phyloP scores from a whole-genome alignment of 2,888 invertebrate species.

The Cryptops parisi region DNA sequence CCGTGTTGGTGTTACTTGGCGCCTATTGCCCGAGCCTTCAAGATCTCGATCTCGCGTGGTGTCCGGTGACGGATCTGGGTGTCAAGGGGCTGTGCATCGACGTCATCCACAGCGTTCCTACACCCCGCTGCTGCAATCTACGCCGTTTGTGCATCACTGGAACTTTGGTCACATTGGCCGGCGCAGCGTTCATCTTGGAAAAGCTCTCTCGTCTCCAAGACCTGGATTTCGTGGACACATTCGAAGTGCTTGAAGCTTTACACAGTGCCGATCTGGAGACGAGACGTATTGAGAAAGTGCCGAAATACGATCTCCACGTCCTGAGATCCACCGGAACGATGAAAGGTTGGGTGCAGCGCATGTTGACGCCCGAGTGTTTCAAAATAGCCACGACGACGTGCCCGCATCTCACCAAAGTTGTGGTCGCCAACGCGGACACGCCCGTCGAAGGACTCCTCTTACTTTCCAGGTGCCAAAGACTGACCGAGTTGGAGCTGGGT shows the following conservation, averaged over 20 bases:
- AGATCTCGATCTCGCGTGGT: conserved; percentile 3
- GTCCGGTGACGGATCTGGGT: conserved; percentile 1
- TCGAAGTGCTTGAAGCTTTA: conserved; percentile 2
- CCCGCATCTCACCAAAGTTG: background rate
- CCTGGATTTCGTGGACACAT: conserved; percentile 3
- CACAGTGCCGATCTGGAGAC: conserved; percentile 1
- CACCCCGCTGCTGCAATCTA: background rate
- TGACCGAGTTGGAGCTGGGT: background rate
- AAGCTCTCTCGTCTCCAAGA: background rate
- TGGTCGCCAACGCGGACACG: background rate
- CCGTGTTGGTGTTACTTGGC: background rate
- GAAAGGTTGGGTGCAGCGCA: background rate
- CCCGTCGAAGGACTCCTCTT: conserved; percentile 2
- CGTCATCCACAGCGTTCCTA: background rate
- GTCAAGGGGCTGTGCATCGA: background rate
- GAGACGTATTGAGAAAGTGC: background rate
- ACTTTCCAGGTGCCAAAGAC: background rate
- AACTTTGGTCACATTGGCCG: background rate
- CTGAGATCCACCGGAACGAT: background rate
- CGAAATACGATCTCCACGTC: background rate
- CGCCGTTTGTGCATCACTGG: background rate
- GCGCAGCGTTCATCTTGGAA: conserved; percentile 2
- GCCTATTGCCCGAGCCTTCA: background rate
- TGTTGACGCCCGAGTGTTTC: background rate
- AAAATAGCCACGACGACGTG: conserved; percentile 3